A percentile compares a stretch with the other conserved stretches of the same genome.
Conservation (phyloP, 37 sponge, comb jelly and placozoan species). For the Lycopodina hypogea region DNA sequence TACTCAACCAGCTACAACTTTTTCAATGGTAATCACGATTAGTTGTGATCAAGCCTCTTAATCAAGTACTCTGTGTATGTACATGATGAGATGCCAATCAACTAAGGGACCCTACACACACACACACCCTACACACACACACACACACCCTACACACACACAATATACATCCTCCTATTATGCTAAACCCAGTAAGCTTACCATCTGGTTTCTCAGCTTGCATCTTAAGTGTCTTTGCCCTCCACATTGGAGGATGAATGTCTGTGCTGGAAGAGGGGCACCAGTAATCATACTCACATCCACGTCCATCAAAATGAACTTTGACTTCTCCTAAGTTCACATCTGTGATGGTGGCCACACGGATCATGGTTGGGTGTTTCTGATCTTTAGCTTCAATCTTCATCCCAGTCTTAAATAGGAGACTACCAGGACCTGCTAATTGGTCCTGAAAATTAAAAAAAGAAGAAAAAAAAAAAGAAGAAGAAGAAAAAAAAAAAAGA, state of each 20-base stretch:
- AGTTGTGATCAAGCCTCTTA: no score
- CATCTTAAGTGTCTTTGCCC: constrained; percentile 23
- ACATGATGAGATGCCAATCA: no score
- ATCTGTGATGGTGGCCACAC: constrained; percentile 70
- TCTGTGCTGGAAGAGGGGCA: constrained; percentile 46
- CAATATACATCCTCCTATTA: not conserved
- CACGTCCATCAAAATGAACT: constrained; percentile 92
- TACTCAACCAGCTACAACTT: no score
- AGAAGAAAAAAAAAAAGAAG: not conserved
- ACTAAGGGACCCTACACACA: not conserved
- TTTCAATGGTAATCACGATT: no score
- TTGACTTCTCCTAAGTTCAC: constrained; percentile 41
- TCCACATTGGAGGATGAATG: constrained; percentile 79
- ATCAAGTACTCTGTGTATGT: no score
- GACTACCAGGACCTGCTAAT: constrained; percentile 42
- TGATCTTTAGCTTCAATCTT: constrained; percentile 74
- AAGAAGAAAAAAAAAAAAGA: no score
- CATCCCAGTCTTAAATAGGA: constrained; percentile 55
- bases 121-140: no score
- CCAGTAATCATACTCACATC: constrained; percentile 66
- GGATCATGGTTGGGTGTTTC: constrained; percentile 53
- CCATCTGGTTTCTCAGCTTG: constrained; percentile 33
- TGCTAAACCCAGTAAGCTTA: not conserved
- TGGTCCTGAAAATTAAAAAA: constrained; percentile 39
- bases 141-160: no score